These are phyloP conservation scores for Gadopsis bispinosus DNA, from an alignment of 2,797 vertebrate genomes.

Conservation along the genomic window DNA sequence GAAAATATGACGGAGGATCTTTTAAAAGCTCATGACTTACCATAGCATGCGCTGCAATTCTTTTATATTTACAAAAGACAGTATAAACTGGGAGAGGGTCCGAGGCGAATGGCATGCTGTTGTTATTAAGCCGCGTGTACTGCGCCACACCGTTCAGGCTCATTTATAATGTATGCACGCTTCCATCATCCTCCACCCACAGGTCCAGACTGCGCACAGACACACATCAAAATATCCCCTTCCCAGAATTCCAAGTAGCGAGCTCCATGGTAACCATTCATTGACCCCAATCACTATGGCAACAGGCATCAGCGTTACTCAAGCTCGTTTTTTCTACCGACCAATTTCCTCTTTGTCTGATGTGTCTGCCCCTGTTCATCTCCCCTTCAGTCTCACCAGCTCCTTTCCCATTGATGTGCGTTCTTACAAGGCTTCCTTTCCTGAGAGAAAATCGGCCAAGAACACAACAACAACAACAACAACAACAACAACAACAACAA, in stretches of 20 bases:
- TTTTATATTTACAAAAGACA: not conserved
- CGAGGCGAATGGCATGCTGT: not conserved
- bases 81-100: not conserved
- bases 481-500: constrained; percentile 1
- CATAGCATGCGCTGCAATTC: not conserved
- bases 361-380: constrained; percentile 50
- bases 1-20: not conserved
- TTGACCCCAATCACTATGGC: constrained; percentile 80
- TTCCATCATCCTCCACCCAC: constrained; percentile 49
- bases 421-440: not conserved
- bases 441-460: not conserved
- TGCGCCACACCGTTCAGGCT: constrained; percentile 16
- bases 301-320: constrained; percentile 78
- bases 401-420: not conserved
- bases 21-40: not conserved
- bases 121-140: not conserved
- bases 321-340: constrained; percentile 63
- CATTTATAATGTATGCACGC: constrained; percentile 46
- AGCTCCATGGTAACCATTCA: constrained; percentile 81
- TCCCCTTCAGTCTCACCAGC: constrained; percentile 16
- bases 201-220: constrained; percentile 38
- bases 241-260: constrained; percentile 73
- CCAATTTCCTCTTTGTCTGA: constrained; percentile 81
- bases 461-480: not conserved
- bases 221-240: constrained; percentile 57